Evolutionary conservation across 1,140 invertebrate species (phyloP).

Genomic region (Drosophila teissieri): DNA sequence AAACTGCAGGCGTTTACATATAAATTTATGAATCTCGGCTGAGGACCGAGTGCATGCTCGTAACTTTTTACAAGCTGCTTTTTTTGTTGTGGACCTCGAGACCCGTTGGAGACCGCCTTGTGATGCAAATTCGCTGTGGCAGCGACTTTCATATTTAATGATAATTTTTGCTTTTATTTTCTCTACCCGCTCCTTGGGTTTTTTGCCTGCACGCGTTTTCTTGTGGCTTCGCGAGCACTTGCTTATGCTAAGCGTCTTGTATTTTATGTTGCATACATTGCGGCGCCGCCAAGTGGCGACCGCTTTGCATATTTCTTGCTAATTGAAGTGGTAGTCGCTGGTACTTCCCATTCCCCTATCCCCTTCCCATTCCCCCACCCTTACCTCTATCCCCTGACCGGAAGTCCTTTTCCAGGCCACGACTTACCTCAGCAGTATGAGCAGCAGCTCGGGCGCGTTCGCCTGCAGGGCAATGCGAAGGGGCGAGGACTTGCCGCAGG

Average conservation of each 20-base stretch:
- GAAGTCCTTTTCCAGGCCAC: conserved; percentile 5
- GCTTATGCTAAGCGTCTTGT: conserved; percentile 77
- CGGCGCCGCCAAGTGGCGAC: conserved; percentile 57
- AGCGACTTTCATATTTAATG: conserved; percentile 81
- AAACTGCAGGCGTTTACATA: conserved; percentile 68
- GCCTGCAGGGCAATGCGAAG: conserved; percentile 89
- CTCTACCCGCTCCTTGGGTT: conserved; percentile 8
- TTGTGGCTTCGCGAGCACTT: conserved; percentile 53
- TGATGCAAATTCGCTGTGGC: conserved; percentile 81
- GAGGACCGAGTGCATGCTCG: conserved; percentile 59
- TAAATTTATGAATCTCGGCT: conserved; percentile 72
- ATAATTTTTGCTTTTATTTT: conserved; percentile 67
- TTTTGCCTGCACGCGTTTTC: conserved; percentile 8
- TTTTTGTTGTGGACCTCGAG: conserved; percentile 60
- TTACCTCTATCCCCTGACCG: neutral
- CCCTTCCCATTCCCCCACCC: neutral
- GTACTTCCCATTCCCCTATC: neutral
- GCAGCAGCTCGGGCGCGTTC: conserved; percentile 89
- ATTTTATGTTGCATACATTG: conserved; percentile 74
- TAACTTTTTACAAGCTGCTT: conserved; percentile 65
- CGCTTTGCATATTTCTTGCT: conserved; percentile 73
- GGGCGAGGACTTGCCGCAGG: conserved; percentile 89
- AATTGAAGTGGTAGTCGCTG: conserved; percentile 65
- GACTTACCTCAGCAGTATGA: conserved; percentile 87
- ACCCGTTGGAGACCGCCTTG: conserved; percentile 74